Evolutionary conservation across 2,113 vertebrate species (phyloP).

Genomic region (Xyrauchen texanus): DNA sequence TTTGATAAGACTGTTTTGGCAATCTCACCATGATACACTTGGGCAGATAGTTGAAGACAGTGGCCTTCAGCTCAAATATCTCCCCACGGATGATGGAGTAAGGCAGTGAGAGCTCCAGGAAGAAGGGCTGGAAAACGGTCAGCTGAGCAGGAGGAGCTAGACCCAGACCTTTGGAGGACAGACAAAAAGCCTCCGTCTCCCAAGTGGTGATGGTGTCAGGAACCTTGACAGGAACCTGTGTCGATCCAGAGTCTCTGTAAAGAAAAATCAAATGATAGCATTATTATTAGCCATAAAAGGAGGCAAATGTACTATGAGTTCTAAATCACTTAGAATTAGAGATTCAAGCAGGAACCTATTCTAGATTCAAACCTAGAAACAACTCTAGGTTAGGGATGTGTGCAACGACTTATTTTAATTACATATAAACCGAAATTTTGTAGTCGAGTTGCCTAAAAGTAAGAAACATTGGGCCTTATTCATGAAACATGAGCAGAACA

Average conservation of each 20-base stretch:
- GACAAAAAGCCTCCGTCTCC: constrained; percentile 83
- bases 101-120: constrained; percentile 83
- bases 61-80: constrained; percentile 82
- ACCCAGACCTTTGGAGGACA: constrained; percentile 78
- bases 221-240: constrained; percentile 68
- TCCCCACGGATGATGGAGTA: constrained; percentile 87
- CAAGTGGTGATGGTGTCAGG: constrained; percentile 91
- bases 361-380: no score
- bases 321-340: no score
- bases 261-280: no score
- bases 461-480: no score
- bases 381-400: no score
- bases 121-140: constrained; percentile 85
- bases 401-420: no score
- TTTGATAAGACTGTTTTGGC: not conserved
- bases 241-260: constrained; percentile 73
- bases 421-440: no score
- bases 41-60: constrained; percentile 81
- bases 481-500: no score
- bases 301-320: no score
- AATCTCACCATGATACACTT: constrained; percentile 80
- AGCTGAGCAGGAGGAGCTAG: constrained; percentile 77
- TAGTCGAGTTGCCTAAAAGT: no score
- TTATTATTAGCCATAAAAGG: no score
- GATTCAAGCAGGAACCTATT: no score